Conservation (phyloP, 2,797 vertebrate genomes). For the Darevskia mixta region DNA sequence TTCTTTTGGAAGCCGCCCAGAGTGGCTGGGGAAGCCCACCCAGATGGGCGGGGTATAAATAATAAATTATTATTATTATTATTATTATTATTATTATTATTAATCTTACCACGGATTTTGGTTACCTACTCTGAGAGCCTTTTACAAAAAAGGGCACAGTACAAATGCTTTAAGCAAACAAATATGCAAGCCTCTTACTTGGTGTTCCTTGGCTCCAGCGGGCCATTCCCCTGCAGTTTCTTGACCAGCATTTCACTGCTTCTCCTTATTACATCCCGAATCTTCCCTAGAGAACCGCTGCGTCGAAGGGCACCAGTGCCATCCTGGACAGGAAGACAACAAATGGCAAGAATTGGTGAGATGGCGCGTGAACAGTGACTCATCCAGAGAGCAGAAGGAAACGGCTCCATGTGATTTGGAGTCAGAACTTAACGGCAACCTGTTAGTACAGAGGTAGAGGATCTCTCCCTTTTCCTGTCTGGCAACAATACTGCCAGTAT, state of each 20-base stretch:
- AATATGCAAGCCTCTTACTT: conserved; percentile 50
- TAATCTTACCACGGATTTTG: no score
- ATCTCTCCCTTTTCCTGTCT: not conserved
- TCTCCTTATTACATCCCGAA: conserved; percentile 91
- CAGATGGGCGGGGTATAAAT: no score
- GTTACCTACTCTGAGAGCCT: no score
- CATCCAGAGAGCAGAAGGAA: not conserved
- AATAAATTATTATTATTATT: no score
- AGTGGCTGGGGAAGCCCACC: no score
- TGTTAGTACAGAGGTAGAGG: not conserved
- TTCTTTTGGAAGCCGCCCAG: no score
- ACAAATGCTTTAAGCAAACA: not conserved
- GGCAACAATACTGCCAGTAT: not conserved
- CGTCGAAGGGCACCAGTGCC: conserved; percentile 91
- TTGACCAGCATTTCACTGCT: conserved; percentile 98
- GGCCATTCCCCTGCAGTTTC: conserved; percentile 92
- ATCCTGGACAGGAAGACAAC: conserved; percentile 83
- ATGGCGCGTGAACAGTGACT: conserved; percentile 20
- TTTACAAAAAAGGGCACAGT: no score
- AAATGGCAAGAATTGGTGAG: conserved; percentile 19
- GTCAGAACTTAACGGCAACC: not conserved
- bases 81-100: no score
- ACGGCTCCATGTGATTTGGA: not conserved
- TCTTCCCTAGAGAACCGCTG: conserved; percentile 92
- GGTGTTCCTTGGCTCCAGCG: conserved; percentile 86